phyloP scores from a whole-genome alignment of 2,113 vertebrate species.

The Tupaia tana region DNA sequence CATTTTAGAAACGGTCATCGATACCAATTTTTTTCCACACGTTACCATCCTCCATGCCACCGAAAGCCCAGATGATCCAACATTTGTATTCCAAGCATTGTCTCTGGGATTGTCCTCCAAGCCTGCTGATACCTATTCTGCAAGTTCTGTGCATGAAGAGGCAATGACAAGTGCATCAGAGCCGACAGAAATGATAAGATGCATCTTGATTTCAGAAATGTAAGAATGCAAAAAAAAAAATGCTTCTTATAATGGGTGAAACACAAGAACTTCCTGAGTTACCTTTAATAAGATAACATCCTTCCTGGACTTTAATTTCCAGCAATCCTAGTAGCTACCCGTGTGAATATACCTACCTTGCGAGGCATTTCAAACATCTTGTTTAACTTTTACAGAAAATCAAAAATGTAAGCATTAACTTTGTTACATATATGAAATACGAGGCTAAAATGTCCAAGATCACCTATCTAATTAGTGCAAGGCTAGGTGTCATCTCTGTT shows the following conservation, averaged over 20 bases:
- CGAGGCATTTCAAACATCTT: conserved; percentile 6
- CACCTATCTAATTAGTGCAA: conserved; percentile 15
- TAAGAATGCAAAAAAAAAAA: conserved; percentile 26
- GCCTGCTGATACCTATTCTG: background rate
- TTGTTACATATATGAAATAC: conserved; percentile 36
- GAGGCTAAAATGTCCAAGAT: background rate
- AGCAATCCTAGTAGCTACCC: conserved; percentile 12
- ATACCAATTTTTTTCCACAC: background rate
- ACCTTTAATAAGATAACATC: conserved; percentile 41
- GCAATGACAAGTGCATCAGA: background rate
- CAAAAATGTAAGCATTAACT: conserved; percentile 20
- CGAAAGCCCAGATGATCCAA: conserved; percentile 46
- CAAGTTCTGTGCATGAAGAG: background rate
- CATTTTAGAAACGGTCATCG: conserved; percentile 20
- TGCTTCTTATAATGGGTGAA: conserved; percentile 54
- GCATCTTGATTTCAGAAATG: conserved; percentile 27
- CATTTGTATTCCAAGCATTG: conserved; percentile 31
- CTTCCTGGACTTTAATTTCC: background rate
- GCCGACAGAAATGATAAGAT: conserved; percentile 22
- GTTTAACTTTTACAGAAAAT: conserved; percentile 53
- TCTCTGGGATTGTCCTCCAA: conserved; percentile 19
- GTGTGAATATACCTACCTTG: conserved; percentile 3
- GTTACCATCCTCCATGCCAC: background rate
- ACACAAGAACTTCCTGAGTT: conserved; percentile 45
- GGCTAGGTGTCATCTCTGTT: conserved; percentile 8